Percentiles rank a stretch among this genome's conserved stretches.
phyloP scores from a whole-genome alignment of 2,797 vertebrate genomes.

The Anguilla anguilla region DNA sequence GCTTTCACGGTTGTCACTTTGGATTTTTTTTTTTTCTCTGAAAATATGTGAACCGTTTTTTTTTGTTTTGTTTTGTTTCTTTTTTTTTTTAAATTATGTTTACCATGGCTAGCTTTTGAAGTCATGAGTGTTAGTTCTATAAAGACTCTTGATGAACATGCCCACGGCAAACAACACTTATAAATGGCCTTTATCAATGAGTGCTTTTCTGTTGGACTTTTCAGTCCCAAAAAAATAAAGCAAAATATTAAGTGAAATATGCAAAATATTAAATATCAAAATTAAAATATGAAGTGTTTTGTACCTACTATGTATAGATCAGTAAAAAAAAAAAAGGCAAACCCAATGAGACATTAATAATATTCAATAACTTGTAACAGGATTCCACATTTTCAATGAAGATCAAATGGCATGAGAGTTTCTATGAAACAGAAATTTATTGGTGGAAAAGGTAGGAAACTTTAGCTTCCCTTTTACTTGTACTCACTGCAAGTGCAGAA shows the following conservation, averaged over 20 bases:
- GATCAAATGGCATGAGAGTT: background rate
- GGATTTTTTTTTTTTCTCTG: background rate
- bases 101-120: background rate
- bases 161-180: background rate
- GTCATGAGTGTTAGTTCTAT: background rate
- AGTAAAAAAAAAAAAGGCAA: background rate
- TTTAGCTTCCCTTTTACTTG: background rate
- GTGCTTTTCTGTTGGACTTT: background rate
- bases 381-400: background rate
- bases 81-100: background rate
- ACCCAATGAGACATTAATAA: background rate
- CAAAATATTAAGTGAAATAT: background rate
- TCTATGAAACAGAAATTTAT: background rate
- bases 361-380: background rate
- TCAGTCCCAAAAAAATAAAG: background rate
- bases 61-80: no score
- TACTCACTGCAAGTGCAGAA: background rate
- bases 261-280: background rate
- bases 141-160: background rate
- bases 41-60: background rate
- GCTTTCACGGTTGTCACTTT: slow-evolving; percentile 6
- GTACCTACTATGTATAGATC: background rate
- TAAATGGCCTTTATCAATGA: background rate
- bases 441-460: background rate
- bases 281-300: background rate